Evolutionary conservation across 2,888 invertebrate genomes (phyloP), one percentile per base, ranked within the genome.

Genomic region (Operophtera brumata): DNA sequence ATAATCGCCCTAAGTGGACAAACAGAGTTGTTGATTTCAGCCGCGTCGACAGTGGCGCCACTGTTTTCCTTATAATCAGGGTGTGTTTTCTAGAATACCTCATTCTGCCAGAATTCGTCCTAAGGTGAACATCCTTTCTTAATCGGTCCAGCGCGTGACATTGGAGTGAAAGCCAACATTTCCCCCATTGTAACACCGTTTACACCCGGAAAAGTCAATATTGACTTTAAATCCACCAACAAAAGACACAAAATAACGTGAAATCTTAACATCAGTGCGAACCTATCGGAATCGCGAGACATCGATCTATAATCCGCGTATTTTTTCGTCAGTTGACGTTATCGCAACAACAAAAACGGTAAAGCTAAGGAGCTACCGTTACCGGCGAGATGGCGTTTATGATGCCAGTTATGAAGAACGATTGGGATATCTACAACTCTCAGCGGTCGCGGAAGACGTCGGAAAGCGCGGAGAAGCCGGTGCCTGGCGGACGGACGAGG

Each of bases 321-420:
- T 59, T 67, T 71, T 68, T 75, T 73, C 69, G 65, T 69, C 61
- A 67, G 64, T 59, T 69, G 73, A 65, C 75, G 69, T 62, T 66
- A 81, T 69, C 69, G 68, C 69, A 72, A 70, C 69, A 72, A 70
- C 81, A 81, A 89, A 88, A 82, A 89, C 89, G 88, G 85, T 82
- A 77, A 82, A 71, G 71, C 74, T 64, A 71, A 85, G 78, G 87
- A 85, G 78, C 66, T 72, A 78, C 84, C 82, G 82, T 78, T 67
- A 64, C 71, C 77, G 84, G 75, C 84, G 86, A 84, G 86, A 97
- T 97, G 97, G 97, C 97, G 92, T 97, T 97, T 91, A 96, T 96
- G 96, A 96, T 97, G 96, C 97, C 96, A 55, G 96, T 97, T 65
- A 93, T 97, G 90, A 96, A 96, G 91, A 97, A 96, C 91, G 96